phyloP scores from a whole-genome alignment of 2,113 vertebrate genomes.

The Urocynchramus pylzowi region DNA sequence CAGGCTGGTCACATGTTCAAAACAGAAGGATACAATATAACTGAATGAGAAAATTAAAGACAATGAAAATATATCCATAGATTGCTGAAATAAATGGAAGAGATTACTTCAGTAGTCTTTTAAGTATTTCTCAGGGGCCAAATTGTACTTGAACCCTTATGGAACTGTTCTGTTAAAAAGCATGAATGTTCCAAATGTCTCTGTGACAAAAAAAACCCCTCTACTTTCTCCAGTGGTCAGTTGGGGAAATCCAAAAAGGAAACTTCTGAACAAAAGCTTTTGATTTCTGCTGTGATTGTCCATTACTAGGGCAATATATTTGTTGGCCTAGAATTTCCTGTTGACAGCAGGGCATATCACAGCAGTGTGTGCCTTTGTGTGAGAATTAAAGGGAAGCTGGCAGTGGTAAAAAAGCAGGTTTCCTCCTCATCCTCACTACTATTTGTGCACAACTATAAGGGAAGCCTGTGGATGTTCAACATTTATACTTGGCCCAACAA shows the following conservation, averaged over 20 bases:
- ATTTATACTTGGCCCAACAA: background rate
- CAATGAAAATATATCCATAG: background rate
- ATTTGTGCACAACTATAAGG: background rate
- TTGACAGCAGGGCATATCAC: background rate
- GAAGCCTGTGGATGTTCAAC: background rate
- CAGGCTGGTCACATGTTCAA: background rate
- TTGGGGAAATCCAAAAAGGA: background rate
- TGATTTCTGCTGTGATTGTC: background rate
- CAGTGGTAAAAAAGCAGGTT: background rate
- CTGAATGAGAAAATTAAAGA: background rate
- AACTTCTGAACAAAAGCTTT: background rate
- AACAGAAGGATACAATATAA: background rate
- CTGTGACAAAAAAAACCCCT: background rate
- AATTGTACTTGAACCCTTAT: background rate
- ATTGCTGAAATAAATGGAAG: background rate
- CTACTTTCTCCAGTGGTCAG: background rate
- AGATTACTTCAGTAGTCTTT: background rate
- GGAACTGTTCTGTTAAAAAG: background rate
- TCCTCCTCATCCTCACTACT: background rate
- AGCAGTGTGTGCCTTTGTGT: background rate
- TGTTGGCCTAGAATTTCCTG: background rate
- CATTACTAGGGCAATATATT: background rate
- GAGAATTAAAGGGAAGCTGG: background rate
- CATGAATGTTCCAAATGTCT: background rate
- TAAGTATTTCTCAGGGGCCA: background rate